Conservation (phyloP, 2,888 invertebrate species). For the Acronicta leporina region DNA sequence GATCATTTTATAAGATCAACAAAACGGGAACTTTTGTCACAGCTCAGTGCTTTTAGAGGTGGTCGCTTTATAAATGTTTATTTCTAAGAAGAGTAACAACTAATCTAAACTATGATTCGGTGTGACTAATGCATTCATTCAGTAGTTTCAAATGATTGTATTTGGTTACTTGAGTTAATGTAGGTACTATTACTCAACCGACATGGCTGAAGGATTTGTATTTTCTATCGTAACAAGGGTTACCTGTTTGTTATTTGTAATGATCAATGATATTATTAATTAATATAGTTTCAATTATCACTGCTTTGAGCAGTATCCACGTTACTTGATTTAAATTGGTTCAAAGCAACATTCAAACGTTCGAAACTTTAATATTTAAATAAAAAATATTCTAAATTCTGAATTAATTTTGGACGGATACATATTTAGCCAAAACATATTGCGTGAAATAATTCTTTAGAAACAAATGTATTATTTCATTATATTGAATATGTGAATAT, state of each 20-base stretch:
- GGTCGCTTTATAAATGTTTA: conserved; percentile 49
- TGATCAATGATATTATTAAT: too few species aligned
- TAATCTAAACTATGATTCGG: conserved; percentile 29
- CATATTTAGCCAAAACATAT: background rate
- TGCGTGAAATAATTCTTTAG: conserved; percentile 19
- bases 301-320: too few species aligned
- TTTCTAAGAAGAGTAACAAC: conserved; percentile 52
- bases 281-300: too few species aligned
- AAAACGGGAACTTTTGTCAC: conserved; percentile 63
- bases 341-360: background rate
- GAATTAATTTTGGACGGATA: conserved; percentile 33
- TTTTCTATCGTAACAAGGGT: background rate
- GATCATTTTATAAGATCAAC: conserved; percentile 65
- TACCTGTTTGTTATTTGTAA: too few species aligned
- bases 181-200: background rate
- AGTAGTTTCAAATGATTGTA: conserved; percentile 19
- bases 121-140: conserved; percentile 41
- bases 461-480: conserved; percentile 7
- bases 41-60: conserved; percentile 51
- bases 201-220: background rate
- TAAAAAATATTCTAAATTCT: conserved; percentile 25
- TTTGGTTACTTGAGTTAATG: conserved; percentile 4
- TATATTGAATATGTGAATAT: conserved; percentile 25
- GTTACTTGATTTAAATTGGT: too few species aligned
- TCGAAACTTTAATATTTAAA: background rate